Evolutionary conservation across 2,888 invertebrate genomes (phyloP), one percentile per base, ranked within the genome.

Genomic region (Lydus trimaculatus): DNA sequence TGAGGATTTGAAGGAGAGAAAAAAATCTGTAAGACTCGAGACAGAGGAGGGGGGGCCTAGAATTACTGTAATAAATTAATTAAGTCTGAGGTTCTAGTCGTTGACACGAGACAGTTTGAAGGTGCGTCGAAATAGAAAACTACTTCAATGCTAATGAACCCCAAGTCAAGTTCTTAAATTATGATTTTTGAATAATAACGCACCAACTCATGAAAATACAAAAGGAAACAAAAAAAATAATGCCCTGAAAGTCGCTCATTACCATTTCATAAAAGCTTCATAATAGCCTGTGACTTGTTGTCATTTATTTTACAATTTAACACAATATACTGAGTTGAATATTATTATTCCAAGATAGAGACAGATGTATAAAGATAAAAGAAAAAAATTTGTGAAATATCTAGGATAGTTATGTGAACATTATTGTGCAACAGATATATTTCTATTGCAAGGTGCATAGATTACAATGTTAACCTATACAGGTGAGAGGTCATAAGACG

Each of bases 381-480:
- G 15, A n/a, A 28, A 56, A 56, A 56, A 56, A 56, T 28, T 56
- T 15, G 28, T 56, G 56, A 56, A 56, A 28, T 61, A 61, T 36
- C 61, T 31, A 23, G 61, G 25, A 61, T 61, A 61, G 23, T 39
- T 61, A 61, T 61, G 61, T 61, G 43, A 61, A 61, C n/a, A 61
- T 43, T 39, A 61, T 61, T 61, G 23, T 61, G 61, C 61, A 61
- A 61, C 23, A 61, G 61, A 61, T 52, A 31, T 61, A 66, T 56
- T 56, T 52, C 61, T 56, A 43, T 72, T 72, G 72, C 69, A 69
- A 70, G 65, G 65, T 67, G 75, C 68, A 71, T 65, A 74, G 70
- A 76, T 75, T 73, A 75, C 72, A 74, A 74, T 75, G 74, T 75
- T 74, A 74, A 75, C 73, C 72, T 61, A 67, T 39, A 33, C 63